A percentile compares a stretch with the other conserved stretches of the same genome.
Evolutionary conservation across 1,140 invertebrate species (phyloP).

Genomic region (Steinernema feltiae): DNA sequence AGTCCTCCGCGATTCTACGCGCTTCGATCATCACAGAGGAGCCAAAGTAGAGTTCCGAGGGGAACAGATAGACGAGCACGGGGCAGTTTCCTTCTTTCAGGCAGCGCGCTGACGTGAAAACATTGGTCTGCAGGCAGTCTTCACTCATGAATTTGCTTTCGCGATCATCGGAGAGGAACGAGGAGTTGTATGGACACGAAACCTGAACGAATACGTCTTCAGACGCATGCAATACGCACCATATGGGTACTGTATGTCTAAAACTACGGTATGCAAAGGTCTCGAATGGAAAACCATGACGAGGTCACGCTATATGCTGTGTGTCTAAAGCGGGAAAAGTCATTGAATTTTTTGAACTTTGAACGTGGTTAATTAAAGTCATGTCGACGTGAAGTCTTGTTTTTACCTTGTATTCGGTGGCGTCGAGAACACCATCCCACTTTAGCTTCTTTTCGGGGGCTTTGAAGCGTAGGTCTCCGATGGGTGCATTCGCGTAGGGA

Average conservation of each 20-base stretch:
- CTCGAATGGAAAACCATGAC: no score
- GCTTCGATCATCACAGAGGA: neutral
- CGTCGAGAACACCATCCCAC: neutral
- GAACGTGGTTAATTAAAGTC: no score
- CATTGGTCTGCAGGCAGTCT: neutral
- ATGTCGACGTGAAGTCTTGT: neutral
- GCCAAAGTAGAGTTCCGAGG: neutral
- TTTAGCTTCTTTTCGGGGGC: neutral
- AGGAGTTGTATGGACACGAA: neutral
- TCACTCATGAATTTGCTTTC: neutral
- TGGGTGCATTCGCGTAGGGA: neutral
- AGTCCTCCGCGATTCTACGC: neutral
- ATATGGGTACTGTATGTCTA: no score
- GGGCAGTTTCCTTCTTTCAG: neutral
- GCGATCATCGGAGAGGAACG: neutral
- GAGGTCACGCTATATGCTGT: no score
- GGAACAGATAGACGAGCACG: neutral
- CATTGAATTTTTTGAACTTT: no score
- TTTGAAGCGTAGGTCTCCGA: neutral
- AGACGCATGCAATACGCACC: no score
- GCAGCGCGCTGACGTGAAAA: neutral
- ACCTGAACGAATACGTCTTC: neutral
- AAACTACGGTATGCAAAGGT: no score
- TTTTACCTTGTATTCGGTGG: neutral
- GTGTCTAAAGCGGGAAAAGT: no score